phyloP scores from a whole-genome alignment of 2,797 vertebrate species.

The Trematomus bernacchii region DNA sequence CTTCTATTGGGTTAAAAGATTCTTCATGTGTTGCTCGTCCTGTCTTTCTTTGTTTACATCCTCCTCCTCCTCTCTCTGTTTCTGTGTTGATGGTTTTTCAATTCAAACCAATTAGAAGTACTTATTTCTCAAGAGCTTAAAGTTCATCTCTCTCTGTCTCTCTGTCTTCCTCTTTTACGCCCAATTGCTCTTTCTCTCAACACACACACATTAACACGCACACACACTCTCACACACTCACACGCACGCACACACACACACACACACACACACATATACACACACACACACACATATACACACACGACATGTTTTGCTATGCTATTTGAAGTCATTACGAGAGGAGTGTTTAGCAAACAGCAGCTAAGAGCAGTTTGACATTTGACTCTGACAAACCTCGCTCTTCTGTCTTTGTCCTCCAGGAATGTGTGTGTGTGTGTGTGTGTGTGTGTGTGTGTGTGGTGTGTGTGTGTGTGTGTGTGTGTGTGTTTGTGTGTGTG shows the following conservation, averaged over 20 bases:
- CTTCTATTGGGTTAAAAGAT: too few species aligned
- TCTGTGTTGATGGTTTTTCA: constrained; percentile 50
- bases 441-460: constrained; percentile 6
- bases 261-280: constrained; percentile 20
- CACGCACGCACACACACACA: constrained; percentile 4
- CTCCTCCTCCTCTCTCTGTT: neutral
- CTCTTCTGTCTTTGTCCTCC: constrained; percentile 60
- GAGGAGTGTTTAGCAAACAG: constrained; percentile 79
- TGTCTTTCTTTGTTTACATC: too few species aligned
- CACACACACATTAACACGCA: constrained; percentile 16
- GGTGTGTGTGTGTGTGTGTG: constrained; percentile 3
- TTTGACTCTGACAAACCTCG: constrained; percentile 71
- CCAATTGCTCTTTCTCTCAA: constrained; percentile 41
- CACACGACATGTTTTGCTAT: constrained; percentile 40
- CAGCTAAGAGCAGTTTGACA: constrained; percentile 77
- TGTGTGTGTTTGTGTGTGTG: neutral
- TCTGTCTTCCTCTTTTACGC: constrained; percentile 36
- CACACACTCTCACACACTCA: neutral
- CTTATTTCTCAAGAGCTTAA: constrained; percentile 64
- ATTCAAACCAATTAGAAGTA: constrained; percentile 64
- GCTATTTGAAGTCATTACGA: constrained; percentile 74
- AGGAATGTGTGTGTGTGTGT: constrained; percentile 49
- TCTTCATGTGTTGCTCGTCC: too few species aligned
- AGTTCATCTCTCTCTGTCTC: constrained; percentile 54
- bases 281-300: too few species aligned